These are phyloP conservation scores for Trichechus manatus DNA, from an alignment of 2,113 vertebrate genomes.

Conservation along the genomic window DNA sequence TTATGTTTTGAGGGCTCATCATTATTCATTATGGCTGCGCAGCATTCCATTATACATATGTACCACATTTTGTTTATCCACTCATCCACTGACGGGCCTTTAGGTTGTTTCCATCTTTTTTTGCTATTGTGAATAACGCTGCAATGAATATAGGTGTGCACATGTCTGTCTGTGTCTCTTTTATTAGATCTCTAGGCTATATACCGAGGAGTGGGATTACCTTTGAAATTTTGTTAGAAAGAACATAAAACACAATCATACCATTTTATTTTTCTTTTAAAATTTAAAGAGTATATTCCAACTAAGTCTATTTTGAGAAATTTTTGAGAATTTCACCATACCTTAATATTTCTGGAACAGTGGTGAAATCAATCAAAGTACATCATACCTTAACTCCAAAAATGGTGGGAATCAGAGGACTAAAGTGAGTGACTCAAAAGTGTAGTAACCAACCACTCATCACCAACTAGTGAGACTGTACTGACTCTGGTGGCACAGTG, in stretches of 20 bases:
- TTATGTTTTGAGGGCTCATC: background rate
- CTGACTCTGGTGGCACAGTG: background rate
- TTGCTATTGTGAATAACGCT: background rate
- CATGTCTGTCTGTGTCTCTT: background rate
- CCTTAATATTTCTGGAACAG: background rate
- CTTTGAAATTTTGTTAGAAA: conserved; percentile 42
- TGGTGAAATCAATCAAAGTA: background rate
- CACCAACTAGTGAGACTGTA: background rate
- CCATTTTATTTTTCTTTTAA: background rate
- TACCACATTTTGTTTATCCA: background rate
- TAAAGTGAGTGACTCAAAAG: background rate
- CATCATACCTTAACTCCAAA: background rate
- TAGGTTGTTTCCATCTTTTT: background rate
- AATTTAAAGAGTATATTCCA: conserved; percentile 35
- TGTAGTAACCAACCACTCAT: background rate
- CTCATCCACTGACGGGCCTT: background rate
- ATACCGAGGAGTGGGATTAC: background rate
- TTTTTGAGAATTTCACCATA: background rate
- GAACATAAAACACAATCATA: conserved; percentile 1
- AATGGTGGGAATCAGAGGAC: background rate
- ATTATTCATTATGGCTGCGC: background rate
- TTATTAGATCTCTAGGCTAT: background rate
- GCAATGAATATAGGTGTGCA: background rate
- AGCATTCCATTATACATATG: background rate
- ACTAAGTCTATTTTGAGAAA: conserved; percentile 15